A percentile compares a stretch with the other conserved stretches of the same genome.
These are phyloP conservation scores for Elaeidobius kamerunicus DNA, from an alignment of 2,888 invertebrate genomes.

Conservation along the genomic window DNA sequence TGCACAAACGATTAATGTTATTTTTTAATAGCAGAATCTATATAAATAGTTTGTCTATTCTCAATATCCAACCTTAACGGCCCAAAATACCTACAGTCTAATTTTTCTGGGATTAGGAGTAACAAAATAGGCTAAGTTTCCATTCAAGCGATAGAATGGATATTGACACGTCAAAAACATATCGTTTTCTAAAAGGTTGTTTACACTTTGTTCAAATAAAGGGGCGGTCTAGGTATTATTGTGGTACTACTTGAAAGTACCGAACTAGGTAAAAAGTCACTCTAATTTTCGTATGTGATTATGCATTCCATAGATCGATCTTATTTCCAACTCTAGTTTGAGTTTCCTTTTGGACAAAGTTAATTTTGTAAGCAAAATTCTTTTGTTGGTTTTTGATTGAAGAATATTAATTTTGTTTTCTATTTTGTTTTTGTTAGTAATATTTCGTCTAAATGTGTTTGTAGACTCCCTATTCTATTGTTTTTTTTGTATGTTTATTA, in stretches of 20 bases:
- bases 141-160: constrained; percentile 20
- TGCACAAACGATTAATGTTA: no score
- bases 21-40: no score
- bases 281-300: no score
- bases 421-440: background rate
- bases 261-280: background rate
- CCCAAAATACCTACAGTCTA: background rate
- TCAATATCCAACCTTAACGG: background rate
- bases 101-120: constrained; percentile 3
- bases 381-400: background rate
- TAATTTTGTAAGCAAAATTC: no score
- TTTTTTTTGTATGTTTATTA: no score
- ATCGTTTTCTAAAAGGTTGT: constrained; percentile 29
- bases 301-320: no score
- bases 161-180: constrained; percentile 29
- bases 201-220: constrained; percentile 19
- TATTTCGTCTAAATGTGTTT: no score
- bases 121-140: constrained; percentile 14
- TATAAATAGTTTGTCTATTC: background rate
- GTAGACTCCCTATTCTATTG: no score
- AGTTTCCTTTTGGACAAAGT: no score
- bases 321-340: no score
- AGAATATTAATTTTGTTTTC: background rate
- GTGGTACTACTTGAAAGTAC: constrained; percentile 7
- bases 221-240: constrained; percentile 7